phyloP scores from a whole-genome alignment of 2,797 vertebrate genomes.

The Eurystomus glaucurus region DNA sequence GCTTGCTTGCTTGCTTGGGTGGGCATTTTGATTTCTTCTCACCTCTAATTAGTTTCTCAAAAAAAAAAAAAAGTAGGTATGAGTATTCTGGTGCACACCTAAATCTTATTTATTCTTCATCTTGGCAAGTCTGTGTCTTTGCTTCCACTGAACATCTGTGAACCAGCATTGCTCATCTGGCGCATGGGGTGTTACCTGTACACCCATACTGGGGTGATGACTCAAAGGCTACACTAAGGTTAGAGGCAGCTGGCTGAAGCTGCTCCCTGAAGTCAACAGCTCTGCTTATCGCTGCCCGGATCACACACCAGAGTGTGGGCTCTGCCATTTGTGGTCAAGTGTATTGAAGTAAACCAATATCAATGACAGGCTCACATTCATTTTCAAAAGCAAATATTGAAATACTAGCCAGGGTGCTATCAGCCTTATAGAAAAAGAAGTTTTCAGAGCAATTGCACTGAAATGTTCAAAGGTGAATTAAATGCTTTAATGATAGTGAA shows the following conservation, averaged over 20 bases:
- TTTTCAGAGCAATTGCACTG: background rate
- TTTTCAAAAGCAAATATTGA: background rate
- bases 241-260: background rate
- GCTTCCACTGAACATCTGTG: background rate
- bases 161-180: background rate
- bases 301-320: background rate
- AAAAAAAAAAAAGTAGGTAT: background rate
- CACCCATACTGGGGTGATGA: background rate
- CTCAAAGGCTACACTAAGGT: background rate
- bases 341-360: background rate
- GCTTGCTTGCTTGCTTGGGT: accelerated
- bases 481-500: background rate
- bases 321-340: background rate
- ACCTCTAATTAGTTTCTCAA: background rate
- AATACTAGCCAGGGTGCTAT: background rate
- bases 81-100: background rate
- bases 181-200: background rate
- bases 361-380: background rate
- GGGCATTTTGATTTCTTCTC: background rate
- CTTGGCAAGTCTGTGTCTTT: background rate
- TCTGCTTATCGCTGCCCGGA: background rate
- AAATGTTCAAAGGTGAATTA: background rate
- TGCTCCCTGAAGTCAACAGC: background rate
- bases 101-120: background rate
- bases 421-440: background rate